Base-by-base conservation (phyloP, 2,797 vertebrate genomes). In the Odontamblyopus lacepedii region DNA sequence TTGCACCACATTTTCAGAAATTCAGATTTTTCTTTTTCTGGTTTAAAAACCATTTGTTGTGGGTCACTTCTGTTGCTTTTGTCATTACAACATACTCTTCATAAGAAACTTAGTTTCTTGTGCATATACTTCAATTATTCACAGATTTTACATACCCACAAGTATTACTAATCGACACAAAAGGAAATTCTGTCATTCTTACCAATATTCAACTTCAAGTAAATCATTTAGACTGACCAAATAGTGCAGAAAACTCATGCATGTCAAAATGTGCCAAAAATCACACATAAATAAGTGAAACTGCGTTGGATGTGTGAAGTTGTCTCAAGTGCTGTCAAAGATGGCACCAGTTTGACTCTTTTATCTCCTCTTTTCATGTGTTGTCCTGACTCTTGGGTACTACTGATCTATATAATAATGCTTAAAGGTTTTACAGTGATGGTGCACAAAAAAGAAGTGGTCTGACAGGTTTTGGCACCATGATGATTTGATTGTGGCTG, bases 371-470 rank as follows among this genome's bases (percentile, higher is more conserved):
- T 26, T 63, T 63, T 63, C 35, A 44, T 44, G 62, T 19, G 23
- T 29, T 50, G 6, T 62, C 48, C 19, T 67, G 71, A 73, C 76
- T 79, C 16, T 41, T 63, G 66, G 56, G 80, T 78, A 69, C 74
- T 76, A 85, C 80, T 80, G 81, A 71, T 56, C 65, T 72, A 75
- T 82, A 48, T 77, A 83, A 77, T 78, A 68, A 56, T 64, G 29
- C 57, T 82, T 81, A 7, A 67, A 55, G 72, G 69, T 72, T 30
- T 67, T 30, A 74, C 51, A 78, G 60, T 50, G 11, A 44, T 0
- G 13, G 2, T 2, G 41, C 13, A 12, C 13, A 35, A 38, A 38
- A 2, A 8, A 9, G 2, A 38, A 9, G 8, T 15, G 44, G 44
- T 48, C 2, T 12, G 41, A 44, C 41, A 11, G 41, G 44, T 48